phyloP scores from a whole-genome alignment of 2,888 invertebrate species.

The Dichetophora obliterata region DNA sequence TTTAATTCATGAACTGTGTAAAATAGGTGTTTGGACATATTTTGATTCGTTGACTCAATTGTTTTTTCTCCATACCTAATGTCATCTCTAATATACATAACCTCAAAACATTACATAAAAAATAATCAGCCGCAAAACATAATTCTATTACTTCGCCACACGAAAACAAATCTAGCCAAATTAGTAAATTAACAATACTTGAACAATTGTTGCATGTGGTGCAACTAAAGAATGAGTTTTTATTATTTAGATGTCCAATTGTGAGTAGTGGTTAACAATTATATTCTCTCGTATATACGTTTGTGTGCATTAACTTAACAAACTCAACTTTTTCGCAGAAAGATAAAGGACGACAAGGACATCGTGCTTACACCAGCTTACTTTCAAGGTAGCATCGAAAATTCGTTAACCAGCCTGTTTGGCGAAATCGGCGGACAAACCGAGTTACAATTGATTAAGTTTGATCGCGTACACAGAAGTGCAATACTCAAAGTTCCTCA shows the following conservation, averaged over 20 bases:
- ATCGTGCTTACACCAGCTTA: conserved; percentile 70
- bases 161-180: conserved; percentile 9
- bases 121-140: neutral
- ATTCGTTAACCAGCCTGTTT: conserved; percentile 72
- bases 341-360: conserved; percentile 67
- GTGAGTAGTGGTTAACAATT: no score
- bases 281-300: no score
- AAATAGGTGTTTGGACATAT: no score
- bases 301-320: no score
- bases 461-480: conserved; percentile 68
- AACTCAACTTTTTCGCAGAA: conserved; percentile 68
- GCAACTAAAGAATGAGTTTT: conserved; percentile 66
- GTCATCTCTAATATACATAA: conserved; percentile 30
- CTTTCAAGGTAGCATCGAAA: conserved; percentile 74
- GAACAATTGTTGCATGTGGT: conserved; percentile 31
- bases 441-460: conserved; percentile 74
- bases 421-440: conserved; percentile 74
- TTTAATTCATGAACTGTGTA: no score
- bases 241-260: conserved; percentile 73
- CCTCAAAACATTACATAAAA: conserved; percentile 47
- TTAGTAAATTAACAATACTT: neutral
- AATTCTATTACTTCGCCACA: neutral
- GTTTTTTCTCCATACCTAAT: neutral
- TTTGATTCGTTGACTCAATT: neutral
- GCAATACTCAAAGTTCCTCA: conserved; percentile 73